Percentiles rank a stretch among this genome's conserved stretches.
Evolutionary conservation across 1,140 invertebrate species (phyloP).

Genomic region (Chlorops oryzae): DNA sequence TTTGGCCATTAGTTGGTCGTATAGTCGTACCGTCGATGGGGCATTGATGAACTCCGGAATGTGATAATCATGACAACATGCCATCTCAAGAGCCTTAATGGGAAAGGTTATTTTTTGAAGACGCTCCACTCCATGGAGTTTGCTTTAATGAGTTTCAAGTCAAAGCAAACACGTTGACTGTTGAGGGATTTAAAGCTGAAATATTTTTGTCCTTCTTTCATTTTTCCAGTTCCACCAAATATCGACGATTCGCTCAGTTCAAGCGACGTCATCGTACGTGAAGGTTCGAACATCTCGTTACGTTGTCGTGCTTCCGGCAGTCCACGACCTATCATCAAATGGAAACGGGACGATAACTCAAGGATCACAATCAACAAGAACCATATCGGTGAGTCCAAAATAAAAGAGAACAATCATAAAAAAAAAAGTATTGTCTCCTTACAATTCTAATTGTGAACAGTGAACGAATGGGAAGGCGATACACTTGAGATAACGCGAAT

Average conservation of each 20-base stretch:
- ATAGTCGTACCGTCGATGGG: too few relatives aligned
- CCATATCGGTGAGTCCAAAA: slow-evolving; percentile 57
- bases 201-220: slow-evolving; percentile 11
- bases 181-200: too few relatives aligned
- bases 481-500: slow-evolving; percentile 77
- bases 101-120: too few relatives aligned
- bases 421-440: not conserved
- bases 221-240: slow-evolving; percentile 76
- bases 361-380: slow-evolving; percentile 80
- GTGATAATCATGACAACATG: too few relatives aligned
- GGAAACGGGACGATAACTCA: slow-evolving; percentile 82
- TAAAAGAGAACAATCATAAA: not conserved
- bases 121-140: too few relatives aligned
- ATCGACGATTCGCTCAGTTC: slow-evolving; percentile 85
- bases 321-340: slow-evolving; percentile 80
- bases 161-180: too few relatives aligned
- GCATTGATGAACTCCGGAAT: too few relatives aligned
- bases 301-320: slow-evolving; percentile 83
- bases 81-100: too few relatives aligned
- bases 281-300: slow-evolving; percentile 82
- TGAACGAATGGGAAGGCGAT: slow-evolving; percentile 75
- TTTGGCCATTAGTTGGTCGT: too few relatives aligned
- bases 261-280: slow-evolving; percentile 86
- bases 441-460: slow-evolving; percentile 48
- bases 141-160: too few relatives aligned